Evolutionary conservation across 2,888 invertebrate genomes (phyloP), one percentile per base, ranked within the genome.

Genomic region (Synanthedon vespiformis): DNA sequence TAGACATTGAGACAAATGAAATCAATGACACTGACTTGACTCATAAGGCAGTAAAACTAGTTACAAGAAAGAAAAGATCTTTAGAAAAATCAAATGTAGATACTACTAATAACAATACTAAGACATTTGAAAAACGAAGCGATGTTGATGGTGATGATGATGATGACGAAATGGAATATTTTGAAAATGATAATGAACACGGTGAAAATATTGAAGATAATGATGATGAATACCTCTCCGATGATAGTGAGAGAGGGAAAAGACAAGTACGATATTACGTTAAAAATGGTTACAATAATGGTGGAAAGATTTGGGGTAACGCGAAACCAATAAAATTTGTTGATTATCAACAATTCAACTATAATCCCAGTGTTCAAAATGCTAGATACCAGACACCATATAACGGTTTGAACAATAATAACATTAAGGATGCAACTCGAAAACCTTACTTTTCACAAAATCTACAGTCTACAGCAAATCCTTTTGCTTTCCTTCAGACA

Each of bases 211-310:
- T 69, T 44, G 61, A 61, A 50, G 61, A 65, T 51, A 69, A 68
- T 49, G 68, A 71, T 53, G 67, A 61, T 53, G 22, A 60, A 50
- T 40, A 13, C 50, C 59, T 57, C 51, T 61, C 69, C 53, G 77
- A 81, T 56, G 82, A 83, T 14, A 69, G 64, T 55, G 88, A 88
- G 57, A 74, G 88, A 64, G 86, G 84, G 34, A 88, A 88, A 64
- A 72, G 88, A 62, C 88, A 88, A 76, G 67, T 84, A 22, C 67
- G 85, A 68, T 79, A 83, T 60, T 79, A 77, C 65, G 62, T 77
- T 27, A 80, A 82, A 67, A 80, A 81, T 59, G 76, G 72, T 16
- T 72, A 68, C 22, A 82, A 77, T 57, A 58, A 62, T 53, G 65
- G 74, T 40, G 67, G 60, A 48, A 85, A 87, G 60, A 70, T 65